Evolutionary conservation across 2,797 vertebrate genomes (phyloP), one percentile per base, ranked within the genome.

Genomic region (Hippopotamyrus pictus): DNA sequence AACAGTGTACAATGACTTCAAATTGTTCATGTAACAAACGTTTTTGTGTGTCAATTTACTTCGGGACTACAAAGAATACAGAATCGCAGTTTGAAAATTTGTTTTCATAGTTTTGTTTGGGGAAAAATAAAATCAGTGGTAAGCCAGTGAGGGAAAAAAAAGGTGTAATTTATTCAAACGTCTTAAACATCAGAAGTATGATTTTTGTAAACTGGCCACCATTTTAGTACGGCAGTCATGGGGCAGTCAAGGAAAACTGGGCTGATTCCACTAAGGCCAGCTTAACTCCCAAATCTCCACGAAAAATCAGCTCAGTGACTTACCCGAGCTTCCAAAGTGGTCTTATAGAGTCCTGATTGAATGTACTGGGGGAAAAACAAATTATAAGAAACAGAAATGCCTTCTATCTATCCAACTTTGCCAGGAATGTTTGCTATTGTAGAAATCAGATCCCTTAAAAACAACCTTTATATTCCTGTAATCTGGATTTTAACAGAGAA

Each of bases 111-210:
- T 33, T 41, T 48, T 46, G 53, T 59, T 59, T 73, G 51, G 22
- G 48, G 29, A 69, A 51, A 46, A 57, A 83, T 57, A 19, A 51
- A 86, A 88, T 9, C 29, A 54, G 51, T 53, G 48, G 76, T 84
- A 33, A 65, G 46, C 44, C 54, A 33, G 3, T 5, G 19, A 89
- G 9, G 0, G 2, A 29, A 57, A 48, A 83, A 57, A 62, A 57
- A 87, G 22, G 86, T 85, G 79, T 51, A 89, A n/a, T 59, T 25
- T 29, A 41, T 62, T 65, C n/a, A 85, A 89, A 69, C 53, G 62
- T 89, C 54, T 69, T 37, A 65, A 69, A 85, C 82, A 89, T 85
- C 57, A 29, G 50, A 89, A 69, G 7, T 51, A 86, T 69, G 82
- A 65, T 89, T 46, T 89, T 44, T 86, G 57, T 69, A 86, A 69